Evolutionary conservation across 2,113 vertebrate genomes (phyloP).

Genomic region (Silurus asotus): DNA sequence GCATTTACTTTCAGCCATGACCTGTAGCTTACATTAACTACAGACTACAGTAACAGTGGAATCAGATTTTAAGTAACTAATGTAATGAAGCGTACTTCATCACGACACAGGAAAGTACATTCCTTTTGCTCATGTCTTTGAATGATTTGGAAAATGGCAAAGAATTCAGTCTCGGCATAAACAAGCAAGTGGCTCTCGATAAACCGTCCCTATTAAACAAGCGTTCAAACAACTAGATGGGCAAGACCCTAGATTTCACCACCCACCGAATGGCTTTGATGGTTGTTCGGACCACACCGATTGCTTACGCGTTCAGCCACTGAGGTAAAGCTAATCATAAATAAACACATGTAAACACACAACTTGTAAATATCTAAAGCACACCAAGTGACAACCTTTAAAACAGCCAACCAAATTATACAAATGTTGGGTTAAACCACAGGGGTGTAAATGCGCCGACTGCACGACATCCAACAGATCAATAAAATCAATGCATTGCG

Average conservation of each 20-base stretch:
- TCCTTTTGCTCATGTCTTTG: too few relatives aligned
- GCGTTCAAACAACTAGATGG: background rate
- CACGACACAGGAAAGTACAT: background rate
- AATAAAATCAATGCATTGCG: conserved; percentile 48
- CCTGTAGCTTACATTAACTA: background rate
- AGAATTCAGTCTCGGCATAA: too few relatives aligned
- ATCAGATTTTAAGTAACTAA: background rate
- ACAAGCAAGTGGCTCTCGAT: background rate
- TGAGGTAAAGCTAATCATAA: background rate
- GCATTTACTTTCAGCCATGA: background rate
- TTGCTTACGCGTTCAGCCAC: background rate
- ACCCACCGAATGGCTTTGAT: background rate
- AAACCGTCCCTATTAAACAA: background rate
- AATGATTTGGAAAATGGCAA: too few relatives aligned
- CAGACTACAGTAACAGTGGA: background rate
- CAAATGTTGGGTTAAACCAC: background rate
- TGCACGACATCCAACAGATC: conserved; percentile 15
- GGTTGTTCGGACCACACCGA: background rate
- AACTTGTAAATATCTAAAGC: background rate
- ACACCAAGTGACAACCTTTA: background rate
- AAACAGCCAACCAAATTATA: background rate
- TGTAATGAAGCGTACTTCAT: background rate
- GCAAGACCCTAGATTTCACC: background rate
- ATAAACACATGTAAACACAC: background rate
- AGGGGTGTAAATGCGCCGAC: background rate